Evolutionary conservation across 2,797 vertebrate species (phyloP), one percentile per base, ranked within the genome.

Genomic region (Pipistrellus kuhlii): DNA sequence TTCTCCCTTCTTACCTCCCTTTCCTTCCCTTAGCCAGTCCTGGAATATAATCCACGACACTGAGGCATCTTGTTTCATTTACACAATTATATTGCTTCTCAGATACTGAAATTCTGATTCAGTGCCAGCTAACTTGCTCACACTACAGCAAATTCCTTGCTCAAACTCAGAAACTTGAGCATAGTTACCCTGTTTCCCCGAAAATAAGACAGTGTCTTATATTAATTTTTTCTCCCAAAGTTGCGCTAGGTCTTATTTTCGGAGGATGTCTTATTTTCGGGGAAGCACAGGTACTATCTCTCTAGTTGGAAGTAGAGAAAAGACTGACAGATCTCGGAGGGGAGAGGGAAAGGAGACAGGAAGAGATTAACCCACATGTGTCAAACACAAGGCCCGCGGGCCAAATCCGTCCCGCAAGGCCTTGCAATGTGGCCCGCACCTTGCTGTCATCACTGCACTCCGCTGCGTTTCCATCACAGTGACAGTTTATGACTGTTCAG

Each of bases 31-130:
- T 46, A 53, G 38, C 23, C 7, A 41, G 25, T 81, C 8, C 41
- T 88, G 64, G 23, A 76, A 57, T 41, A 18, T 41, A 66, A 9
- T 27, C 35, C 4, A 20, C 9, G 64, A 30, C 17, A 27, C 3
- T 89, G 64, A 57, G 55, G 77, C 68, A 85, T 82, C 69, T 95
- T 69, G 57, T 88, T 95, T 89, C 38, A 69, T 66, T 93, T 93
- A 38, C 4, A 85, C 23, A 73, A 46, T 72, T 68, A 59, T 0
- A 14, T 32, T 93, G 23, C 23, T 94, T 77, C 91, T 20, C 38
- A 76, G 44, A 87, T 72, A 35, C 46, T 72, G 44, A 83, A 91
- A 76, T 91, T 91, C 66, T 93, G 76, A 10, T 35, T 93, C 27
- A n/a, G 8, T 46, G 25, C 62, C 66, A 90, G 35, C 2, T 72